These are phyloP conservation scores for Phymorhynchus buccinoides DNA, from an alignment of 1,140 invertebrate species.

Conservation along the genomic window DNA sequence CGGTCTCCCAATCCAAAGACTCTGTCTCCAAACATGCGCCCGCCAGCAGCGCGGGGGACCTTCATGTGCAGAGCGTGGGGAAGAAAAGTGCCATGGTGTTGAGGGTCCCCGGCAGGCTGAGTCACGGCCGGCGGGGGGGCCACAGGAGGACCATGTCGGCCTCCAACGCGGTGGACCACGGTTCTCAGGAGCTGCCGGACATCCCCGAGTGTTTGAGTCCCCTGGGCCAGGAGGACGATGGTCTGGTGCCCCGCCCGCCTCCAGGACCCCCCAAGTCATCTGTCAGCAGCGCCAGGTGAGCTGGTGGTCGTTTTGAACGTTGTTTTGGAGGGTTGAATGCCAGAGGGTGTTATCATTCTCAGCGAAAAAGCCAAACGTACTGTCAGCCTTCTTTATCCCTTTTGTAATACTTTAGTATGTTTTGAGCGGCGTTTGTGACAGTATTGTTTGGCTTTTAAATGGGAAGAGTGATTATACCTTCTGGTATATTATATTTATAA, in stretches of 20 bases:
- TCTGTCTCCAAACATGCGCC: background rate
- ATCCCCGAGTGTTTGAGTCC: constrained; percentile 45
- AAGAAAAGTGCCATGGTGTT: constrained; percentile 22
- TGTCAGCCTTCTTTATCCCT: too few relatives aligned
- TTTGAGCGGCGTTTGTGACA: too few relatives aligned
- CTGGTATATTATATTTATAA: too few relatives aligned
- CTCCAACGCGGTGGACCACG: constrained; percentile 46
- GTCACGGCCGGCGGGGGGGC: background rate
- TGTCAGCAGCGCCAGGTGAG: constrained; percentile 60
- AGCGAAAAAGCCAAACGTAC: too few relatives aligned
- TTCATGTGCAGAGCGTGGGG: constrained; percentile 27
- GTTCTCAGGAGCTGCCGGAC: constrained; percentile 32
- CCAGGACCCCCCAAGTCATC: constrained; percentile 56
- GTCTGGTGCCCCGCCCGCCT: constrained; percentile 54
- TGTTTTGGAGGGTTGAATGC: too few relatives aligned
- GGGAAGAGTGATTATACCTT: too few relatives aligned
- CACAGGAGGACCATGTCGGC: constrained; percentile 56
- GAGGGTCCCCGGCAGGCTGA: constrained; percentile 29
- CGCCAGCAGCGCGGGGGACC: constrained; percentile 37
- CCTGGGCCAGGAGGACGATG: constrained; percentile 45
- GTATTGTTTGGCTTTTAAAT: too few relatives aligned
- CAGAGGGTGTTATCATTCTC: too few relatives aligned
- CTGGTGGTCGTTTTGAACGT: too few relatives aligned
- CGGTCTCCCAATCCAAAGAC: background rate
- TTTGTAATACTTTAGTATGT: too few relatives aligned